Percentiles rank a stretch among this genome's conserved stretches.
phyloP scores from a whole-genome alignment of 2,113 vertebrate genomes.

The Theristicus caerulescens region DNA sequence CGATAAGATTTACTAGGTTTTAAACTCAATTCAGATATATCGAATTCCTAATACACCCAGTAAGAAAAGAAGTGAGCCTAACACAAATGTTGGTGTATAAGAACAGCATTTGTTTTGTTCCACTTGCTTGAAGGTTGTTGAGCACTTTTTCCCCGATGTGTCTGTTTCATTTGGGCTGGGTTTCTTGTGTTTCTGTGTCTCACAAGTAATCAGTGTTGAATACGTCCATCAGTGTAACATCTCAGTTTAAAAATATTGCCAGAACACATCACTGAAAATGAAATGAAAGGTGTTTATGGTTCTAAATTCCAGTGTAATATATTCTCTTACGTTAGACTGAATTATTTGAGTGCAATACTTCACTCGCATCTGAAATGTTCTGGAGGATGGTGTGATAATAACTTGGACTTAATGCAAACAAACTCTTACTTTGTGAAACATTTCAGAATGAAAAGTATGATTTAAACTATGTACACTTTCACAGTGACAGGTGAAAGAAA shows the following conservation, averaged over 20 bases:
- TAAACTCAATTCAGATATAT: constrained; percentile 13
- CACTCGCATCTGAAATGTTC: not conserved
- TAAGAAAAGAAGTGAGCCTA: not conserved
- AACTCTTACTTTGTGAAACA: not conserved
- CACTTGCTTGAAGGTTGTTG: not conserved
- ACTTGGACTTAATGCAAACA: not conserved
- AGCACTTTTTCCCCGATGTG: not conserved
- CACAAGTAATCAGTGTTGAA: not conserved
- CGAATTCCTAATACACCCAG: not conserved
- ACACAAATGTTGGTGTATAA: not conserved
- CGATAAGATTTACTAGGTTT: not conserved
- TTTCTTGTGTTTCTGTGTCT: not conserved
- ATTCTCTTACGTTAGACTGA: not conserved
- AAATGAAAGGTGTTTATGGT: not conserved
- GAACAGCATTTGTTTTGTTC: not conserved
- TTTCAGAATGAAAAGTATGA: not conserved
- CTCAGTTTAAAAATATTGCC: not conserved
- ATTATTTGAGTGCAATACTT: not conserved
- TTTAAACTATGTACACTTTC: not conserved
- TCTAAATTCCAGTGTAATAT: not conserved
- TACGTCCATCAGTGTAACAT: not conserved
- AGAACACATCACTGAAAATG: not conserved
- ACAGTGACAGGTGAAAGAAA: not conserved
- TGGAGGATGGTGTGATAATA: not conserved
- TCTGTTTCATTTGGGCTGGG: not conserved